Percentiles rank a stretch among this genome's conserved stretches.
phyloP scores from a whole-genome alignment of 2,888 invertebrate genomes.

The Volucella zonaria region DNA sequence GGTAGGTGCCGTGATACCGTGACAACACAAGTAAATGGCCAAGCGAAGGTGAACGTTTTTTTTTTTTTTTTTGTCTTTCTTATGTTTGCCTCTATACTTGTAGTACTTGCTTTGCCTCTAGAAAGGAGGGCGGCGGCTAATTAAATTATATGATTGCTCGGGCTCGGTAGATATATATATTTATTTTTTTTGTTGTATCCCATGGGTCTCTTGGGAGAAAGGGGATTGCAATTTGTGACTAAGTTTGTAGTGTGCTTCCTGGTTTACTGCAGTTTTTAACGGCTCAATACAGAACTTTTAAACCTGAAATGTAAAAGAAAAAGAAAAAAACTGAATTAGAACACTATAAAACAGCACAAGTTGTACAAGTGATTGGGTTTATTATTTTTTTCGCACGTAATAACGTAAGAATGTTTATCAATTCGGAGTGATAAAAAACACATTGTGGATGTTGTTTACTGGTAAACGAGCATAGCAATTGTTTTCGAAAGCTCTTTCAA shows the following conservation, averaged over 20 bases:
- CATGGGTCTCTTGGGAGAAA: background rate
- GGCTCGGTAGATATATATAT: conserved; percentile 23
- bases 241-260: conserved; percentile 31
- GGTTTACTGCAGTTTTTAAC: conserved; percentile 22
- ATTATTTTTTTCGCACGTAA: background rate
- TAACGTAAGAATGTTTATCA: conserved; percentile 1
- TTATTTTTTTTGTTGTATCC: background rate
- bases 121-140: conserved; percentile 40
- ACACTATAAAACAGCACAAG: background rate
- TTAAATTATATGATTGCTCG: conserved; percentile 66
- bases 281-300: conserved; percentile 23
- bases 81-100: background rate
- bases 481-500: conserved; percentile 21
- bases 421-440: conserved; percentile 25
- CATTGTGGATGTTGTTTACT: conserved; percentile 30
- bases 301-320: conserved; percentile 42
- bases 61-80: background rate
- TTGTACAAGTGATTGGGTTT: background rate
- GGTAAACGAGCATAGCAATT: conserved; percentile 17
- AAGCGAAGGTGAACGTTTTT: conserved; percentile 40
- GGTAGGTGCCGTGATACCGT: conserved; percentile 9
- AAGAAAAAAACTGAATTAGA: conserved; percentile 3
- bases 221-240: conserved; percentile 34
- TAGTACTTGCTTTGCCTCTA: background rate
- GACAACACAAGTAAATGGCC: background rate